phyloP scores from a whole-genome alignment of 1,140 invertebrate species.

The Trachelipus rathkii region DNA sequence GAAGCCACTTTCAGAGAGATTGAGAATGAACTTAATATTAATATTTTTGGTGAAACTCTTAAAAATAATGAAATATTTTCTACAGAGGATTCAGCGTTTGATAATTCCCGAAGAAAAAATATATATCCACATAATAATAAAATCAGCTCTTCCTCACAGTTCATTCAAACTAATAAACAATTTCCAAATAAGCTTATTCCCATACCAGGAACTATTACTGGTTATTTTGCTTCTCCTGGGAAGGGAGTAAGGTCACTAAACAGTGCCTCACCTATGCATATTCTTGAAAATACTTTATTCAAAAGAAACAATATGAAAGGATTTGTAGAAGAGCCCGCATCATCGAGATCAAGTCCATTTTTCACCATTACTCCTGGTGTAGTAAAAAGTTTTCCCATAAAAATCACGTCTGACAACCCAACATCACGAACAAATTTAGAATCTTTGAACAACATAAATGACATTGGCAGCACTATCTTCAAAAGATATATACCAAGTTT shows the following conservation, averaged over 20 bases:
- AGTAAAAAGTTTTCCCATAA: background rate
- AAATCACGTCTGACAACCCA: background rate
- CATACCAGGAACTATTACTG: background rate
- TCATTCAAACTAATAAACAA: background rate
- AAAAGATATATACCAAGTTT: no score
- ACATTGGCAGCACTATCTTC: no score
- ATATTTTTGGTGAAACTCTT: background rate
- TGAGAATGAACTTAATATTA: background rate
- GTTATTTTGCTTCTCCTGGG: background rate
- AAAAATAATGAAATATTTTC: background rate
- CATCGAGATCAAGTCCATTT: background rate
- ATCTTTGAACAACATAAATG: no score
- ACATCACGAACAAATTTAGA: no score
- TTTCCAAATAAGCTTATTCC: background rate
- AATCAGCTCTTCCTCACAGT: no score
- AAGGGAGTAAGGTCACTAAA: background rate
- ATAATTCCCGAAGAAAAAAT: background rate
- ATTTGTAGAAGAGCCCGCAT: background rate
- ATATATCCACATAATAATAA: background rate
- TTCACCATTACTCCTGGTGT: background rate
- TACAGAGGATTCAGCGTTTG: background rate
- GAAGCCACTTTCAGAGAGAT: background rate
- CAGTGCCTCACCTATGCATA: background rate
- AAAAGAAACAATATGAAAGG: background rate
- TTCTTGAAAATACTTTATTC: background rate